These are phyloP conservation scores for Actenoides hombroni DNA, from an alignment of 2,113 vertebrate genomes.

Conservation along the genomic window DNA sequence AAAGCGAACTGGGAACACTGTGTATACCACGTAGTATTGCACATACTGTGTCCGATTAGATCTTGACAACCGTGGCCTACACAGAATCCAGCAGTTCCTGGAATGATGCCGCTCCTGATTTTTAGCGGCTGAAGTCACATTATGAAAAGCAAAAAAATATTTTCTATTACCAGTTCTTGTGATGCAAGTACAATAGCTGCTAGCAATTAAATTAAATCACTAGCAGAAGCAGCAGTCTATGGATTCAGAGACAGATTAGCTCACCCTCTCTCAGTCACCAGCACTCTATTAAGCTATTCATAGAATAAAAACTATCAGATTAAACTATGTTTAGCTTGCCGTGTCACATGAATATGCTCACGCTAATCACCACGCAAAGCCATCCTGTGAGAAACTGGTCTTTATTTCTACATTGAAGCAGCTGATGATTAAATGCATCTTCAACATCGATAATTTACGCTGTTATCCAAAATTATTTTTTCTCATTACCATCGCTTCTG, in stretches of 20 bases:
- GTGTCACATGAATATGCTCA: slow-evolving; percentile 1
- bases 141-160: neutral
- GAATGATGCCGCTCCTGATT: neutral
- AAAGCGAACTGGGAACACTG: neutral
- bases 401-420: neutral
- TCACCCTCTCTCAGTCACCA: neutral
- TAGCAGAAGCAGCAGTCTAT: neutral
- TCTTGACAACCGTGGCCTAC: neutral
- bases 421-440: neutral
- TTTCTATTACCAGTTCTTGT: neutral
- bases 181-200: neutral
- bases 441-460: neutral
- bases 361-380: slow-evolving; percentile 15
- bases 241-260: slow-evolving; percentile 12
- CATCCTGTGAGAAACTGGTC: neutral
- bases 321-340: slow-evolving; percentile 7
- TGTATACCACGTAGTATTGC: neutral
- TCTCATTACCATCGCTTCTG: neutral
- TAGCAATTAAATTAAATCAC: slow-evolving; percentile 9
- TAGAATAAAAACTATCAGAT: slow-evolving; percentile 42
- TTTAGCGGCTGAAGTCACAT: neutral
- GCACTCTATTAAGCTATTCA: slow-evolving; percentile 26
- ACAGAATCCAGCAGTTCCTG: neutral
- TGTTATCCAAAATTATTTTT: neutral
- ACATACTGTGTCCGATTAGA: neutral